Conservation (phyloP, 2,888 invertebrate species). For the Opisthograptis luteolata region DNA sequence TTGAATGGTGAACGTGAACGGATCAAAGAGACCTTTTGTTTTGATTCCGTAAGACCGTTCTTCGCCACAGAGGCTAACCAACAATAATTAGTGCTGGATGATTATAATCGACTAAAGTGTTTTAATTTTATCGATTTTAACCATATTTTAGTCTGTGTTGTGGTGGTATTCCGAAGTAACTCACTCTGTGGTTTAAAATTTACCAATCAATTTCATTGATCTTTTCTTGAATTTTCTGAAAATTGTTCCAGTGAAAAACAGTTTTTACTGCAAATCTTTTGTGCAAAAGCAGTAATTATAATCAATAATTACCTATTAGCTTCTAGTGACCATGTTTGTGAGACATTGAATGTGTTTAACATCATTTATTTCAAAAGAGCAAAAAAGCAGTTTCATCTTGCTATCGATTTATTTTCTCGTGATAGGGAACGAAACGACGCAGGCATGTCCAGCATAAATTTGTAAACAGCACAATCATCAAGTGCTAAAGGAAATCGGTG, state of each 20-base stretch:
- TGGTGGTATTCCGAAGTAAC: too few relatives aligned
- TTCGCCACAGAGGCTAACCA: too few relatives aligned
- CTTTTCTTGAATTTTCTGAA: conserved; percentile 18
- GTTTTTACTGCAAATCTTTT: neutral
- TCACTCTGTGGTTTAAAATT: conserved; percentile 13
- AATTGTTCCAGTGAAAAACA: conserved; percentile 5
- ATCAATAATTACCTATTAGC: neutral
- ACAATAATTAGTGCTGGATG: conserved; percentile 4
- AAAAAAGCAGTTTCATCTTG: conserved; percentile 14
- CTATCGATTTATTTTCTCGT: conserved; percentile 65
- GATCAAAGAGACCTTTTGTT: too few relatives aligned
- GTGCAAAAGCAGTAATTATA: neutral
- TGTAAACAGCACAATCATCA: conserved; percentile 38
- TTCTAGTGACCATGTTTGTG: neutral
- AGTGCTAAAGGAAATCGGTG: conserved; percentile 1
- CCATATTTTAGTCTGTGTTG: too few relatives aligned
- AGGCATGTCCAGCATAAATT: conserved; percentile 58
- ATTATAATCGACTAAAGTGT: conserved; percentile 11
- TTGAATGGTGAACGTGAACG: too few relatives aligned
- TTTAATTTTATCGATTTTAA: too few relatives aligned
- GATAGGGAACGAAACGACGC: conserved; percentile 54
- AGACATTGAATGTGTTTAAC: conserved; percentile 8
- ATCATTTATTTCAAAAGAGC: neutral
- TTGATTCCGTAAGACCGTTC: too few relatives aligned
- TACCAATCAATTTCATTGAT: conserved; percentile 17